Evolutionary conservation across 2,113 vertebrate species (phyloP).

Genomic region (Centropristis striata): DNA sequence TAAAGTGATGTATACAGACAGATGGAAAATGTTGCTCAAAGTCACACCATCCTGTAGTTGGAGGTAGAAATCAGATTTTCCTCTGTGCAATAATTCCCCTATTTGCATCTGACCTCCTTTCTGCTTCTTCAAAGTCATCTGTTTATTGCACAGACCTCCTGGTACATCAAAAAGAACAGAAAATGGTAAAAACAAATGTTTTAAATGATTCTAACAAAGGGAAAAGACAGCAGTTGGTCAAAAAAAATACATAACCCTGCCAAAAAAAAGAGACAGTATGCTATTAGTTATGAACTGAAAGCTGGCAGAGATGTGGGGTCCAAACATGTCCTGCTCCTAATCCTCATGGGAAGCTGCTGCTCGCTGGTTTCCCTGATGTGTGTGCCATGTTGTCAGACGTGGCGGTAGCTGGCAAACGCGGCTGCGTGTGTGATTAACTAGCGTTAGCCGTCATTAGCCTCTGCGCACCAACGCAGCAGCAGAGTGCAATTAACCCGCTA

Average conservation of each 20-base stretch:
- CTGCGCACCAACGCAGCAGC: slow-evolving; percentile 76
- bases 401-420: slow-evolving; percentile 69
- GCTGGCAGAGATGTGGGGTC: slow-evolving; percentile 49
- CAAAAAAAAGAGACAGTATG: not conserved
- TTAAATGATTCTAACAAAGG: slow-evolving; percentile 24
- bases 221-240: slow-evolving; percentile 8
- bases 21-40: too few relatives aligned
- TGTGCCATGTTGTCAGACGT: slow-evolving; percentile 83
- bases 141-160: not conserved
- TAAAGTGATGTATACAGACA: too few relatives aligned
- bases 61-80: not conserved
- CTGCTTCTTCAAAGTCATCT: not conserved
- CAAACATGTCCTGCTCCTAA: slow-evolving; percentile 70
- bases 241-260: slow-evolving; percentile 12
- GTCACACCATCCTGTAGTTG: too few relatives aligned
- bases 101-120: not conserved
- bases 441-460: slow-evolving; percentile 82
- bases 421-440: slow-evolving; percentile 81
- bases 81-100: not conserved
- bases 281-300: slow-evolving; percentile 30
- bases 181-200: not conserved
- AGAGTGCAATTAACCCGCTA: slow-evolving; percentile 84
- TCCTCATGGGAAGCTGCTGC: slow-evolving; percentile 80
- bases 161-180: not conserved
- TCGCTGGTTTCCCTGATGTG: slow-evolving; percentile 69